These are phyloP conservation scores for Xestia rhomboidea DNA, from an alignment of 2,888 invertebrate genomes.

Conservation along the genomic window DNA sequence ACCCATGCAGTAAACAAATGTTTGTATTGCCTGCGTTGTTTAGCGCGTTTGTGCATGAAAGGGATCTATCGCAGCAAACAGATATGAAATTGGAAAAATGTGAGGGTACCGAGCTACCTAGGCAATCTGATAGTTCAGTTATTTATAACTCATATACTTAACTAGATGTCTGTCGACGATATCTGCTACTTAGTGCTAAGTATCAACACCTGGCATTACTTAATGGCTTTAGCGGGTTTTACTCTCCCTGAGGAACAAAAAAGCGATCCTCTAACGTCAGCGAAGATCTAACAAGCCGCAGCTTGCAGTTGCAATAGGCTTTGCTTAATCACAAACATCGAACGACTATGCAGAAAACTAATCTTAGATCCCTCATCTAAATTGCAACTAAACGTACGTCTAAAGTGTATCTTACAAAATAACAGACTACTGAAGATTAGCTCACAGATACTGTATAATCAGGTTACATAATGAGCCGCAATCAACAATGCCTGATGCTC, in stretches of 20 bases:
- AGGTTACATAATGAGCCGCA: conserved; percentile 66
- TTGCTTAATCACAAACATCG: conserved; percentile 55
- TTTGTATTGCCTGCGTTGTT: conserved; percentile 2
- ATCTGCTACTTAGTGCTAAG: conserved; percentile 36
- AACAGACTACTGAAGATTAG: conserved; percentile 67
- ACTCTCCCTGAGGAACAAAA: conserved; percentile 29
- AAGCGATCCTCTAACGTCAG: conserved; percentile 29
- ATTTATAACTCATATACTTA: conserved; percentile 22
- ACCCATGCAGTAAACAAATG: not conserved
- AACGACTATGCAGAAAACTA: conserved; percentile 51
- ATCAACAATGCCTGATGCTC: conserved; percentile 63
- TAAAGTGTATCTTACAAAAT: conserved; percentile 63
- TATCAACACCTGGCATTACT: conserved; percentile 27
- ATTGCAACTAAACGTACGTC: conserved; percentile 59
- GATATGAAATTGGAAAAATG: conserved; percentile 10
- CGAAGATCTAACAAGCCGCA: conserved; percentile 36
- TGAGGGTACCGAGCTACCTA: not conserved
- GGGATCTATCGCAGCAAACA: not conserved
- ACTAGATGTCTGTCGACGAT: conserved; percentile 9
- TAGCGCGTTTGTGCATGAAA: not conserved
- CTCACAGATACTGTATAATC: conserved; percentile 67
- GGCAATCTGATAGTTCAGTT: conserved; percentile 4
- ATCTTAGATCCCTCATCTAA: conserved; percentile 53
- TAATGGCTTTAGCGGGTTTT: conserved; percentile 40
- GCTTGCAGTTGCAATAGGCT: conserved; percentile 33